phyloP scores from a whole-genome alignment of 2,113 vertebrate genomes.

The Phrynocephalus versicolor region DNA sequence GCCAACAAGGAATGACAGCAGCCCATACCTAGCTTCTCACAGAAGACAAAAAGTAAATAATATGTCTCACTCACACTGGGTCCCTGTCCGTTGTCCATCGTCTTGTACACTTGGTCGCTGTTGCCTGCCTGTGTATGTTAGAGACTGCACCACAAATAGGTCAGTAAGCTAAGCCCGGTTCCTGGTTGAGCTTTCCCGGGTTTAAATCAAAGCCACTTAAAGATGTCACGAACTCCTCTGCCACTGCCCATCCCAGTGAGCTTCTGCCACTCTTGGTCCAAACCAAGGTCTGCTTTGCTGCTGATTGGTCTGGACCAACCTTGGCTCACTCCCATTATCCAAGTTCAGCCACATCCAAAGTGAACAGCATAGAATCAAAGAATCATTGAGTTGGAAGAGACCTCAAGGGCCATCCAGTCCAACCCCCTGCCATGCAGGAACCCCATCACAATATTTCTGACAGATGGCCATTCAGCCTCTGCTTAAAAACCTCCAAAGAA shows the following conservation, averaged over 20 bases:
- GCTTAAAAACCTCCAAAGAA: too few species aligned
- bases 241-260: too few species aligned
- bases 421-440: too few species aligned
- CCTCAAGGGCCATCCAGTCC: too few species aligned
- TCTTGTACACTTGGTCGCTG: background rate
- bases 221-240: background rate
- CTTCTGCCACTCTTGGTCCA: background rate
- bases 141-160: conserved; percentile 56
- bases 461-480: too few species aligned
- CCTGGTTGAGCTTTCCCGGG: conserved; percentile 65
- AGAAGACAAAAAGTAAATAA: background rate
- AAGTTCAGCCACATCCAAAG: too few species aligned
- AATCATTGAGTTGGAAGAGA: too few species aligned
- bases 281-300: background rate
- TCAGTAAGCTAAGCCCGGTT: conserved; percentile 62
- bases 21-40: background rate
- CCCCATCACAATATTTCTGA: too few species aligned
- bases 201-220: conserved; percentile 26
- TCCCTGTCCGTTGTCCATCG: background rate
- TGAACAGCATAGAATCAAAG: too few species aligned
- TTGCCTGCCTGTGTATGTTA: background rate
- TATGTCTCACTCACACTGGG: conserved; percentile 24
- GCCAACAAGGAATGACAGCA: background rate
- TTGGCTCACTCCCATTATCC: too few species aligned
- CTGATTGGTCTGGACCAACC: background rate